A percentile compares a stretch with the other conserved stretches of the same genome.
Conservation (phyloP, 2,113 vertebrate genomes). For the Podilymbus podiceps region DNA sequence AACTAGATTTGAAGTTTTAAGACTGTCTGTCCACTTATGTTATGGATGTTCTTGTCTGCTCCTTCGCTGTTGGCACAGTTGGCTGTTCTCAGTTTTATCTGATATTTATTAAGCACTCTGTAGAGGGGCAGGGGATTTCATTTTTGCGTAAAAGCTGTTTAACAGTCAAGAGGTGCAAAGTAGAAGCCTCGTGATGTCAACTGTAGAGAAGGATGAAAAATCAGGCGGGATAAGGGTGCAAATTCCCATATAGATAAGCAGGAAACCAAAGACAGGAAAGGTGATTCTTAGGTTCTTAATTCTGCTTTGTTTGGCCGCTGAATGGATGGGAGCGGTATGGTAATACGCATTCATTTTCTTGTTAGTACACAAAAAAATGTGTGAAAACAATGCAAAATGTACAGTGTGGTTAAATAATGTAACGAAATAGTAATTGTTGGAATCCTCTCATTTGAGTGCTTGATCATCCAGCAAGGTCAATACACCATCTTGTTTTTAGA, state of each 20-base stretch:
- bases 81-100: neutral
- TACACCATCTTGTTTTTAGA: neutral
- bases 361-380: neutral
- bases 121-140: neutral
- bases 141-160: neutral
- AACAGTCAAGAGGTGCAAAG: neutral
- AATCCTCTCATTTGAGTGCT: neutral
- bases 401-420: neutral
- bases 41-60: neutral
- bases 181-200: neutral
- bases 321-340: neutral
- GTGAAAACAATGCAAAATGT: neutral
- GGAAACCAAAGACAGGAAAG: neutral
- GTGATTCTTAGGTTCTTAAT: neutral
- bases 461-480: neutral
- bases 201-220: neutral
- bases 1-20: neutral
- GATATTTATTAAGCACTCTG: neutral
- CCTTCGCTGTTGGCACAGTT: neutral
- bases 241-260: neutral
- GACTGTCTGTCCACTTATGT: rapidly evolving
- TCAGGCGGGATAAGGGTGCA: rapidly evolving
- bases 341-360: neutral
- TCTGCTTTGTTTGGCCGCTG: neutral
- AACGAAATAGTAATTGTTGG: neutral